Conservation (phyloP, 1,140 invertebrate species). For the Triops longicaudatus region DNA sequence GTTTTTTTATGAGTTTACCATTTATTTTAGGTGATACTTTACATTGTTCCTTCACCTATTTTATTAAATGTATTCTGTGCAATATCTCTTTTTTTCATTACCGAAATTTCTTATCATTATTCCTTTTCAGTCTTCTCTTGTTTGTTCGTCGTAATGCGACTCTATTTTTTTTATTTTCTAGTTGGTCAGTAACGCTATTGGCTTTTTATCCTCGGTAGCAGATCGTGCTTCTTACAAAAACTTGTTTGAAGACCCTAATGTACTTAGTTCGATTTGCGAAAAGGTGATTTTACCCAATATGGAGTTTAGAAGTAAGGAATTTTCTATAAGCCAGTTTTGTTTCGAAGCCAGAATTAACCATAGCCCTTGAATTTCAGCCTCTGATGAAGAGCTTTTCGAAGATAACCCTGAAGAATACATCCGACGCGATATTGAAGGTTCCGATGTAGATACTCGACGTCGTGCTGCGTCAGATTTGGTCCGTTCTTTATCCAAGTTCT, state of each 20-base stretch:
- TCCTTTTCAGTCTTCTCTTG: not conserved
- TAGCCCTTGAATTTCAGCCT: conserved; percentile 17
- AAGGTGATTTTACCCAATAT: conserved; percentile 98
- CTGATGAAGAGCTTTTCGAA: conserved; percentile 84
- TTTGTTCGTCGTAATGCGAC: not conserved
- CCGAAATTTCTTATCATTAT: conserved; percentile 15
- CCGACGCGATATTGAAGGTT: conserved; percentile 91
- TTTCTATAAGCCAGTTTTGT: not conserved
- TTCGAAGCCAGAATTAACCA: not conserved
- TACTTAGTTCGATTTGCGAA: conserved; percentile 86
- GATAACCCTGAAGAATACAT: conserved; percentile 99
- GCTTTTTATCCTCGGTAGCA: conserved; percentile 89
- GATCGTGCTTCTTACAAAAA: conserved; percentile 76
- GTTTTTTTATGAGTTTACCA: too few relatives aligned
- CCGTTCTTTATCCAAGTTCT: conserved; percentile 74
- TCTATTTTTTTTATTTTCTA: conserved; percentile 24
- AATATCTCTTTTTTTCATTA: conserved; percentile 21
- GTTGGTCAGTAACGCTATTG: conserved; percentile 90
- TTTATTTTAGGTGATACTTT: too few relatives aligned
- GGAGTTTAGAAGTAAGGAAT: conserved; percentile 59
- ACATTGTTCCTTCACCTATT: too few relatives aligned
- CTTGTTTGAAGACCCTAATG: conserved; percentile 79
- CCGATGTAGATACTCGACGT: conserved; percentile 92
- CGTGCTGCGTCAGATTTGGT: conserved; percentile 94
- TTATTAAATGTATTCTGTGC: conserved; percentile 19